Evolutionary conservation across 2,888 invertebrate species (phyloP).

Genomic region (Pristionchus entomophagus): DNA sequence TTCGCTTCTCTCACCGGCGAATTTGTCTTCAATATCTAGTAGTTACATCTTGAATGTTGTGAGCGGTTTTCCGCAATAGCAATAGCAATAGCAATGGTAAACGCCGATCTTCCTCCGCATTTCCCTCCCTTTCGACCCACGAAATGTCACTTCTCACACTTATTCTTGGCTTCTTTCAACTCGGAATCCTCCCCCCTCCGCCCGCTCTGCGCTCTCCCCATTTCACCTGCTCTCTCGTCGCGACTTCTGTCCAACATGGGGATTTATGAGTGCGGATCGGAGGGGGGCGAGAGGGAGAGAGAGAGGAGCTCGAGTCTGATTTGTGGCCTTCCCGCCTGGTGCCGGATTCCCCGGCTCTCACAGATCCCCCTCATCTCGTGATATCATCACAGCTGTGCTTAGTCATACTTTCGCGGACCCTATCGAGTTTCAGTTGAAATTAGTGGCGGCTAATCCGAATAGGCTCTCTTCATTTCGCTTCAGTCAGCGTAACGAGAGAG

Average conservation of each 20-base stretch:
- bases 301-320: slow-evolving; percentile 40
- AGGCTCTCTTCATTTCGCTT: too few relatives aligned
- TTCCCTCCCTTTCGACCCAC: neutral
- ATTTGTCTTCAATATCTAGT: too few relatives aligned
- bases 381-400: neutral
- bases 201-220: neutral
- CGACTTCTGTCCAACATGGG: slow-evolving; percentile 7
- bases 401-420: neutral
- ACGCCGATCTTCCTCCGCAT: too few relatives aligned
- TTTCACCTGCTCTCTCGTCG: slow-evolving; percentile 6
- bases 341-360: neutral
- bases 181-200: slow-evolving; percentile 3
- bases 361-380: neutral
- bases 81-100: too few relatives aligned
- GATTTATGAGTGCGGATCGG: slow-evolving; percentile 44
- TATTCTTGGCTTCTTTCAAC: slow-evolving; percentile 39
- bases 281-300: neutral
- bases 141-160: slow-evolving; percentile 41
- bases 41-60: too few relatives aligned
- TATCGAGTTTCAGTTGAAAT: too few relatives aligned
- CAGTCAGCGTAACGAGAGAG: too few relatives aligned
- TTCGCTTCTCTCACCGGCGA: too few relatives aligned
- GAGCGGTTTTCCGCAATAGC: too few relatives aligned
- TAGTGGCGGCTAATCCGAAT: too few relatives aligned
- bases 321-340: neutral